A percentile compares a stretch with the other conserved stretches of the same genome.
Evolutionary conservation across 2,797 vertebrate species (phyloP).

Genomic region (Aotus griseimembra): DNA sequence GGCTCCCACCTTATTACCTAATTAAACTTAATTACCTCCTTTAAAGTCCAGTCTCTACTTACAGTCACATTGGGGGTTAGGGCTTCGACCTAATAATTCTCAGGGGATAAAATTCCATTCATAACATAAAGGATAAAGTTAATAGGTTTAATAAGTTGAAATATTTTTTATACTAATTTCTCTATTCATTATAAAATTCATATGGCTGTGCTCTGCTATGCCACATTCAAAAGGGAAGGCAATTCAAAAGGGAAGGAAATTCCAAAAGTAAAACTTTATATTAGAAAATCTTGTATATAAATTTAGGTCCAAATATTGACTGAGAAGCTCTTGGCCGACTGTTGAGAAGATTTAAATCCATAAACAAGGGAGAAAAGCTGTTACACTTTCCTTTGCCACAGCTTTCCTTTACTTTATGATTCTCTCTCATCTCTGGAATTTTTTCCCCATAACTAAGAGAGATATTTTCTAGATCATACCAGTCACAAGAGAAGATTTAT

Average conservation of each 20-base stretch:
- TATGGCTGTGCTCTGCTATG: not conserved
- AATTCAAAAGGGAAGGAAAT: not conserved
- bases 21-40: not conserved
- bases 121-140: not conserved
- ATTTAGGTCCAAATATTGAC: not conserved
- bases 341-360: not conserved
- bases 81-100: not conserved
- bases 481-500: not conserved
- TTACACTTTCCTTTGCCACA: not conserved
- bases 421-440: not conserved
- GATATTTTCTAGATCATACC: not conserved
- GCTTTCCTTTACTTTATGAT: not conserved
- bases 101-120: not conserved
- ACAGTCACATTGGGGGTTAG: not conserved
- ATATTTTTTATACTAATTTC: not conserved
- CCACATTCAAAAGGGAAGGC: not conserved
- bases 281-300: not conserved
- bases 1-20: not conserved
- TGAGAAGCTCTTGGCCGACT: not conserved
- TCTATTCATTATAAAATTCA: not conserved
- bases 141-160: not conserved
- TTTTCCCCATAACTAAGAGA: not conserved
- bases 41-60: not conserved
- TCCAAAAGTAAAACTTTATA: not conserved
- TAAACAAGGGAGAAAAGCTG: not conserved